A percentile compares a stretch with the other conserved stretches of the same genome.
phyloP scores from a whole-genome alignment of 2,888 invertebrate genomes.

The Zaprionus bogoriensis region DNA sequence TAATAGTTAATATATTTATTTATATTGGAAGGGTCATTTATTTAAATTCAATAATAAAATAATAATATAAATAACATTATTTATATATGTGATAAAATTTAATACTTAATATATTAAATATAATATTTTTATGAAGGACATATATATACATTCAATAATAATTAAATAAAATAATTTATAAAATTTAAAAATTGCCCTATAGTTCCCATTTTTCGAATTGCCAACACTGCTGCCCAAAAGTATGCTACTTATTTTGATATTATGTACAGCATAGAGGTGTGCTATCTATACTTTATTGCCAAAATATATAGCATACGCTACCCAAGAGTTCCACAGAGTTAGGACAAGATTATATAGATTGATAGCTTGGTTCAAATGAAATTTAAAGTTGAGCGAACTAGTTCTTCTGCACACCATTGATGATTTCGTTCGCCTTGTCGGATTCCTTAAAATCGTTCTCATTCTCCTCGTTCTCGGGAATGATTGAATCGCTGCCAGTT shows the following conservation, averaged over 20 bases:
- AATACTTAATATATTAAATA: background rate
- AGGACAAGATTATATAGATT: background rate
- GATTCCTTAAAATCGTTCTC: slow-evolving; percentile 9
- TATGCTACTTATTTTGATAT: no score
- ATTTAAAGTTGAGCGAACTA: background rate
- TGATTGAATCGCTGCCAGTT: slow-evolving; percentile 14
- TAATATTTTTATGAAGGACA: no score
- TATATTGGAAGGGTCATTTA: no score
- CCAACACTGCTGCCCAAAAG: slow-evolving; percentile 5
- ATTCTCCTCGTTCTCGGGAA: slow-evolving; percentile 29
- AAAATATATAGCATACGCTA: no score
- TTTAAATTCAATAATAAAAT: no score
- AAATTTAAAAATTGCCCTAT: no score
- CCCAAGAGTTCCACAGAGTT: background rate
- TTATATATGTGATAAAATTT: background rate
- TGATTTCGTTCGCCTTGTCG: slow-evolving; percentile 33
- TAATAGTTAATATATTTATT: no score
- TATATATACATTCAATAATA: no score
- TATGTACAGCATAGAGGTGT: no score
- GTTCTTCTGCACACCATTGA: slow-evolving; percentile 45
- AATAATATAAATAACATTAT: background rate
- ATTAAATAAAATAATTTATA: no score
- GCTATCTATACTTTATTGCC: slow-evolving; percentile 14
- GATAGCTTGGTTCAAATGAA: slow-evolving; percentile 1
- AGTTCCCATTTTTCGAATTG: no score